Percentiles rank a stretch among this genome's conserved stretches.
phyloP scores from a whole-genome alignment of 2,888 invertebrate species.

The Dicyrtoma fusca region DNA sequence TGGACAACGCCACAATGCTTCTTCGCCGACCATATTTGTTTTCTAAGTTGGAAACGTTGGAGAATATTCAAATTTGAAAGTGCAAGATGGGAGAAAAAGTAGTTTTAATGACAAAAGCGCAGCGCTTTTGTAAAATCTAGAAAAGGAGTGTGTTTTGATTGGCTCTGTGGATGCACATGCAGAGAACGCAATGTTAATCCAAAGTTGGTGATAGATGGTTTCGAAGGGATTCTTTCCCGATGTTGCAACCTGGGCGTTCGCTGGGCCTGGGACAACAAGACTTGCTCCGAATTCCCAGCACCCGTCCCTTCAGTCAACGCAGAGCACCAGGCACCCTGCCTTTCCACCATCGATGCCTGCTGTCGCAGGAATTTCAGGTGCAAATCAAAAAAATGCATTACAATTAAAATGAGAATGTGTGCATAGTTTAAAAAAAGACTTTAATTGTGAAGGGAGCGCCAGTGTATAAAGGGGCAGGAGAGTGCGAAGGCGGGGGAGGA shows the following conservation, averaged over 20 bases:
- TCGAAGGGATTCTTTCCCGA: constrained; percentile 55
- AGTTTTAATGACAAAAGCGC: too few species aligned
- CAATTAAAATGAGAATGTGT: not conserved
- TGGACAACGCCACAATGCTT: too few species aligned
- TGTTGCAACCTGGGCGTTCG: constrained; percentile 65
- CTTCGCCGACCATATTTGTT: too few species aligned
- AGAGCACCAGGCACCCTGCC: constrained; percentile 67
- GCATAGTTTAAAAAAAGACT: not conserved
- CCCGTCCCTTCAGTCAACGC: constrained; percentile 65
- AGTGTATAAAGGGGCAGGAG: constrained; percentile 64
- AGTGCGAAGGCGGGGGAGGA: constrained; percentile 62
- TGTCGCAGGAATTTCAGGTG: constrained; percentile 66
- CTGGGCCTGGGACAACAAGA: constrained; percentile 62
- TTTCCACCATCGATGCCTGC: constrained; percentile 69
- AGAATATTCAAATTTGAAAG: too few species aligned
- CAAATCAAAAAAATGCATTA: constrained; percentile 46
- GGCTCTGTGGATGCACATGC: too few species aligned
- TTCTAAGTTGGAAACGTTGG: too few species aligned
- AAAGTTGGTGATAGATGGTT: constrained; percentile 28
- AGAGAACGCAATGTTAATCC: too few species aligned
- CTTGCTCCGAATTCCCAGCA: constrained; percentile 63
- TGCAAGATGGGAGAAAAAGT: too few species aligned
- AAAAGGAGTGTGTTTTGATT: too few species aligned
- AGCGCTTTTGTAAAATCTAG: too few species aligned
- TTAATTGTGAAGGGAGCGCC: constrained; percentile 60